phyloP scores from a whole-genome alignment of 2,797 vertebrate species.

The Gymnothorax javanicus region DNA sequence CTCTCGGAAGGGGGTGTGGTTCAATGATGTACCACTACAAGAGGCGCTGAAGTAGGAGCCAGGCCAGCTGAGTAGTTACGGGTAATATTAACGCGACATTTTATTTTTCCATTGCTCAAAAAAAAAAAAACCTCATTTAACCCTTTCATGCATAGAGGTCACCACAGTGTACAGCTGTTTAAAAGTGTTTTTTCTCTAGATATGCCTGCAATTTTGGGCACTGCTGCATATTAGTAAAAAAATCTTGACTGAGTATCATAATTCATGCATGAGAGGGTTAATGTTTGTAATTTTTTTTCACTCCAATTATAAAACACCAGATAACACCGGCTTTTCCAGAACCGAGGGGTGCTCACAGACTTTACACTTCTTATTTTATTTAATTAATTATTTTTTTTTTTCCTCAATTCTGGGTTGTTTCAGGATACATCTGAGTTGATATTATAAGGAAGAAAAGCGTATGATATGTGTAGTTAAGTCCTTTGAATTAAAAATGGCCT shows the following conservation, averaged over 20 bases:
- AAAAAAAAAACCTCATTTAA: background rate
- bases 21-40: background rate
- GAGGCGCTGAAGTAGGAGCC: background rate
- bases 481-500: background rate
- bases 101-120: background rate
- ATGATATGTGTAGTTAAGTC: constrained; percentile 10
- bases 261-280: no score
- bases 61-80: background rate
- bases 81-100: background rate
- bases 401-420: constrained; percentile 1
- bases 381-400: background rate
- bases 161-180: no score
- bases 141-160: no score
- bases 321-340: background rate
- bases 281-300: background rate
- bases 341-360: background rate
- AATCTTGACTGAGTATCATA: no score
- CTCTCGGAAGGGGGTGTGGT: background rate
- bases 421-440: background rate
- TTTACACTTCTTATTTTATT: background rate
- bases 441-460: background rate
- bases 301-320: background rate
- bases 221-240: no score
- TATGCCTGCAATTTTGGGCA: no score
- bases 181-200: no score